Conservation (phyloP, 2,888 invertebrate species). For the Spodoptera littoralis region DNA sequence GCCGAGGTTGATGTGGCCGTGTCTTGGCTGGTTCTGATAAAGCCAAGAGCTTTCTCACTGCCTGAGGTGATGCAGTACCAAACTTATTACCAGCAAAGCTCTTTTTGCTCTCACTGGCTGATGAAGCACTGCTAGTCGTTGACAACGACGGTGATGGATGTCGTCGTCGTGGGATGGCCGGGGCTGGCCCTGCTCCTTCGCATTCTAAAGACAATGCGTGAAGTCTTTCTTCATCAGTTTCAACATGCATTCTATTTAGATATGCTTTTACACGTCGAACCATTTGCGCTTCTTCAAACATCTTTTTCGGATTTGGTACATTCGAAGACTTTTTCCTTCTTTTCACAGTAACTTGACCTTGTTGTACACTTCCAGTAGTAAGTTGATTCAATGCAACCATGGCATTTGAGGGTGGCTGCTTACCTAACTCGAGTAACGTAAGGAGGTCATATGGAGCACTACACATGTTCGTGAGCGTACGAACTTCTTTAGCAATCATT, state of each 20-base stretch:
- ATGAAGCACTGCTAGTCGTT: constrained; percentile 97
- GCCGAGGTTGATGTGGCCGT: constrained; percentile 95
- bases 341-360: constrained; percentile 95
- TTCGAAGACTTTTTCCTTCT: constrained; percentile 96
- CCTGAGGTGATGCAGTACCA: constrained; percentile 98
- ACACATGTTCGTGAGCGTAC: constrained; percentile 97
- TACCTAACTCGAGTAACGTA: constrained; percentile 95
- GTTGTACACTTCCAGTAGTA: constrained; percentile 91
- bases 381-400: constrained; percentile 96
- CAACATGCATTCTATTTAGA: constrained; percentile 96
- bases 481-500: constrained; percentile 99
- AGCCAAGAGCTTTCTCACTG: constrained; percentile 97
- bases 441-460: constrained; percentile 97
- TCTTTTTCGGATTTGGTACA: constrained; percentile 98
- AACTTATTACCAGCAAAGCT: constrained; percentile 91
- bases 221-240: constrained; percentile 96
- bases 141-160: constrained; percentile 98
- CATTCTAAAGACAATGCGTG: constrained; percentile 97
- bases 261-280: constrained; percentile 98
- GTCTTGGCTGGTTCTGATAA: constrained; percentile 96
- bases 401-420: constrained; percentile 95
- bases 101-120: constrained; percentile 93
- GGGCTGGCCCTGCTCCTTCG: constrained; percentile 91
- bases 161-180: constrained; percentile 91
- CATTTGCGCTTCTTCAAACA: constrained; percentile 99